Evolutionary conservation across 92 coral and sea anemone species (phyloP), one percentile per base, ranked within the genome.

Genomic region (Phenganax subtilis): DNA sequence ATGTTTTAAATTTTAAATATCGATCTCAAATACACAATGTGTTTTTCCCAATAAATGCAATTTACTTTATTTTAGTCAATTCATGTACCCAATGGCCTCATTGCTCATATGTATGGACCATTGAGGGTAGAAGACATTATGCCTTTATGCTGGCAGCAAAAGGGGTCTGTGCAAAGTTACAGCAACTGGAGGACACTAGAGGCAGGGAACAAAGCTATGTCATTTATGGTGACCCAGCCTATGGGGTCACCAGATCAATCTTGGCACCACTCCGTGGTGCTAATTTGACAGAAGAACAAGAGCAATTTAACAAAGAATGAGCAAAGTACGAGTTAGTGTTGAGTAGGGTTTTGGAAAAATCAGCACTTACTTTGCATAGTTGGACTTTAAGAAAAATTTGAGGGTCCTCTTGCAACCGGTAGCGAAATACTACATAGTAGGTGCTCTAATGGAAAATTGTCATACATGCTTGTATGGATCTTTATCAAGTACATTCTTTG

Each of bases 301-400:
- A 83, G 61, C 59, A 52, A 37, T 90, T 87, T 55, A 87, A 90
- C 72, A 90, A 59, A 12, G 44, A 28, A 90, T 90, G 93, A 88
- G 93, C 75, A 90, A 88, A 84, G 87, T 71, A 87, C 90, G 93
- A 88, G 91, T 55, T 90, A 87, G n/a, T n/a, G n/a, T n/a, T n/a
- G n/a, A n/a, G n/a, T n/a, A n/a, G n/a, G n/a, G n/a, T n/a, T n/a
- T n/a, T 88, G 91, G 93, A 7, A 90, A 90, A 70, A 87, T 90
- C 30, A 69, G 62, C 54, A 85, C 82, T 66, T 14, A 84, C 27
- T 85, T 87, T 77, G 89, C 90, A 4, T 90, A 56, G 85, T 74
- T 89, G 27, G 90, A 89, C 82, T 89, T 87, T 61, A 87, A 89
- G 67, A 89, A 87, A 62, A 90, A 87, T 59, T 77, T 84, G 51